A percentile compares a stretch with the other conserved stretches of the same genome.
These are phyloP conservation scores for Acleris cristana DNA, from an alignment of 2,888 invertebrate species.

Conservation along the genomic window DNA sequence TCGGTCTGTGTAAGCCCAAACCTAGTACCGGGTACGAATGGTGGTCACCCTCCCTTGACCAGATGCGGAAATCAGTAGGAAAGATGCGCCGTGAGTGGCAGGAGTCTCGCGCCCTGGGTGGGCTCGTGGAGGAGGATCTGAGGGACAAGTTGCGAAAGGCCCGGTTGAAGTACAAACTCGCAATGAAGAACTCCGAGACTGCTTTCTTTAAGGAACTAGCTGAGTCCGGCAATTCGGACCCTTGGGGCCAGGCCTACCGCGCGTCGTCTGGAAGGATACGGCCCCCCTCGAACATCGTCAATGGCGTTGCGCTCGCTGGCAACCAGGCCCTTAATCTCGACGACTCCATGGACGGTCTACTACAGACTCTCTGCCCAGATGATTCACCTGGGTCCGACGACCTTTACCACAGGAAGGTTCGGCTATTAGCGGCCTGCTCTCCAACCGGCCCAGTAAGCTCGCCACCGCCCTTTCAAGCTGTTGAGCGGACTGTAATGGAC, in stretches of 20 bases:
- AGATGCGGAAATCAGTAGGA: background rate
- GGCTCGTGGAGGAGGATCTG: background rate
- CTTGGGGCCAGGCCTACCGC: slow-evolving; percentile 41
- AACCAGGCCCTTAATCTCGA: slow-evolving; percentile 20
- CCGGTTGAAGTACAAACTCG: background rate
- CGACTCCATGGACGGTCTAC: slow-evolving; percentile 39
- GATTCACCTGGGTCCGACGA: slow-evolving; percentile 41
- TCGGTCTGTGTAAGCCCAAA: slow-evolving; percentile 14
- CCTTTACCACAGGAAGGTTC: slow-evolving; percentile 41
- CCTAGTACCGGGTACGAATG: slow-evolving; percentile 36
- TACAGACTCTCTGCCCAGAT: slow-evolving; percentile 47
- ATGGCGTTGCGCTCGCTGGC: slow-evolving; percentile 28
- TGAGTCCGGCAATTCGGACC: slow-evolving; percentile 37
- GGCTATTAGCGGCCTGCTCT: slow-evolving; percentile 37
- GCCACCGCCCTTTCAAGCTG: slow-evolving; percentile 34
- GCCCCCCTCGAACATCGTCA: slow-evolving; percentile 38
- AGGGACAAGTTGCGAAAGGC: background rate
- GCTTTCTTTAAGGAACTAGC: slow-evolving; percentile 15
- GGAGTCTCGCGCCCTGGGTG: slow-evolving; percentile 2
- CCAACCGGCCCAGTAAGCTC: slow-evolving; percentile 36
- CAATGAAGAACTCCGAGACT: slow-evolving; percentile 24
- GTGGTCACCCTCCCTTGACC: slow-evolving; percentile 36
- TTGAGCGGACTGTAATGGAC: slow-evolving; percentile 29
- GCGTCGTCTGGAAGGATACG: slow-evolving; percentile 40
- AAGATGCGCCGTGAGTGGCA: slow-evolving; percentile 37